Percentiles rank a stretch among this genome's conserved stretches.
Conservation (phyloP, 2,113 vertebrate species). For the Pterocles gutturalis region DNA sequence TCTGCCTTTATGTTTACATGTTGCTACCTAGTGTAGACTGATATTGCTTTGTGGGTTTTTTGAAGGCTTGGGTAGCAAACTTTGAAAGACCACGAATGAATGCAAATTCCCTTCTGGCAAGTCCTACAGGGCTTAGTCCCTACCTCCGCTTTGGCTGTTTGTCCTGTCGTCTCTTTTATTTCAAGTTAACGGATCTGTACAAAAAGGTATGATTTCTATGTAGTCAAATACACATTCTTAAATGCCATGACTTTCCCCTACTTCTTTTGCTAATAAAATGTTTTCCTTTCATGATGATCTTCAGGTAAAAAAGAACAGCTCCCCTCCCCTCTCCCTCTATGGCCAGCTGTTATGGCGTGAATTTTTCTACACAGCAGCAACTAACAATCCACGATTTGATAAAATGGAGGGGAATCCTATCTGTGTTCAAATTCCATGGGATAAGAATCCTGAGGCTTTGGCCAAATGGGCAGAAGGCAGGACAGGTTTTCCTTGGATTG, state of each 20-base stretch:
- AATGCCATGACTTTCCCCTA: not conserved
- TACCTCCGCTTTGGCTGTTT: conserved; percentile 96
- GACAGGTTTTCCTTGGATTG: conserved; percentile 98
- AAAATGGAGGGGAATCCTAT: conserved; percentile 98
- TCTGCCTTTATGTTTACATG: not conserved
- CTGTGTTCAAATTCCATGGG: conserved; percentile 97
- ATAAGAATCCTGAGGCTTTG: conserved; percentile 92
- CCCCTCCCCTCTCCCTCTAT: conserved; percentile 91
- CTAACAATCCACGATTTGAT: conserved; percentile 95
- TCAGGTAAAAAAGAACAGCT: conserved; percentile 94
- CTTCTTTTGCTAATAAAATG: not conserved
- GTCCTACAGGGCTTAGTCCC: conserved; percentile 92
- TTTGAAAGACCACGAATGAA: conserved; percentile 96
- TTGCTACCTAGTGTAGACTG: not conserved
- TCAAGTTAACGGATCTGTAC: conserved; percentile 94
- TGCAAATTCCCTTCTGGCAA: conserved; percentile 92
- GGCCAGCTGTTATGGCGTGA: conserved; percentile 95
- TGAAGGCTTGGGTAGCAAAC: conserved; percentile 95
- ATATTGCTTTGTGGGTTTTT: conserved; percentile 15
- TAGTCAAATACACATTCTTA: not conserved
- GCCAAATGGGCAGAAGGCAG: conserved; percentile 96
- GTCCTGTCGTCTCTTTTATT: conserved; percentile 94
- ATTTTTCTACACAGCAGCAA: conserved; percentile 95
- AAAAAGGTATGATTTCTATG: conserved; percentile 84
- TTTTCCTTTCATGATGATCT: conserved; percentile 38